Conservation (phyloP, 2,113 vertebrate species). For the Burhinus oedicnemus region DNA sequence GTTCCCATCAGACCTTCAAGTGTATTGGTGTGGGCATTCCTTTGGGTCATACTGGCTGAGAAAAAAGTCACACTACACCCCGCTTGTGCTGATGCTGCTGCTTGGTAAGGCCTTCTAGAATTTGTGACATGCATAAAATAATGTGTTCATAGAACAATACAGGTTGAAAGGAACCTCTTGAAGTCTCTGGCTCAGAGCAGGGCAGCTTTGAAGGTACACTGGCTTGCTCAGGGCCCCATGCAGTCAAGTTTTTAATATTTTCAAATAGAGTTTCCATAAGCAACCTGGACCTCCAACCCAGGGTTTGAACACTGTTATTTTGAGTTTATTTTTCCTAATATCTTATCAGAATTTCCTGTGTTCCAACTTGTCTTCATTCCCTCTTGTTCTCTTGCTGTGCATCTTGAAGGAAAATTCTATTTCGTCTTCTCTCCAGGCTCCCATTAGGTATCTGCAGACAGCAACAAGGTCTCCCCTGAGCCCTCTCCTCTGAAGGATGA, state of each 20-base stretch:
- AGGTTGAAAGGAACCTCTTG: not conserved
- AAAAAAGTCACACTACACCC: not conserved
- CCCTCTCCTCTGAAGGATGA: not conserved
- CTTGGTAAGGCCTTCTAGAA: not conserved
- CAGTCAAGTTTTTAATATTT: not conserved
- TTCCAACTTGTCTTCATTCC: not conserved
- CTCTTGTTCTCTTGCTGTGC: not conserved
- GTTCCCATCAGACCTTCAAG: not conserved
- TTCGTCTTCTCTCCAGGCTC: not conserved
- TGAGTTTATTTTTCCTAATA: not conserved
- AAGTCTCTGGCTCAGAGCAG: not conserved
- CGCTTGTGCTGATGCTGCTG: not conserved
- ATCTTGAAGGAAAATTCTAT: not conserved
- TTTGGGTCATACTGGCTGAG: not conserved
- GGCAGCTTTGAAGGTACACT: not conserved
- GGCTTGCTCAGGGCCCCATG: not conserved
- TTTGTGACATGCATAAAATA: not conserved
- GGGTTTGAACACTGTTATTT: not conserved
- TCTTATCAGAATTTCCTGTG: not conserved
- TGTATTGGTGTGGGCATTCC: not conserved
- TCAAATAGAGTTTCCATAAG: not conserved
- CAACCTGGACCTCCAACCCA: not conserved
- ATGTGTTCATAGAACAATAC: not conserved
- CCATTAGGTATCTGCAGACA: not conserved
- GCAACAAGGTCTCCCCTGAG: not conserved